Evolutionary conservation across 2,113 vertebrate genomes (phyloP).

Genomic region (Nyctereutes procyonoides): DNA sequence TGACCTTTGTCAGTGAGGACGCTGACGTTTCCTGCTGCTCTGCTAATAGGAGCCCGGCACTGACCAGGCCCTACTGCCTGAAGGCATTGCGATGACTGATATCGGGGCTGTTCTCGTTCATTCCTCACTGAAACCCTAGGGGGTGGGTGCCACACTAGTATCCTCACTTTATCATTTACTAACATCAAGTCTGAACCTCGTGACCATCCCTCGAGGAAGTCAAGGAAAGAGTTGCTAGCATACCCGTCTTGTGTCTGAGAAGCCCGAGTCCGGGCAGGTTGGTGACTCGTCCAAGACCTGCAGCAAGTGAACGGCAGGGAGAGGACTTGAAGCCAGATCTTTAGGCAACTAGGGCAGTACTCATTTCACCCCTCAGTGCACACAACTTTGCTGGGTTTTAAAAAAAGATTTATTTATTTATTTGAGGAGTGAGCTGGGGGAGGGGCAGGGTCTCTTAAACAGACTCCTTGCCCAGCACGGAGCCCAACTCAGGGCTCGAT

Average conservation of each 20-base stretch:
- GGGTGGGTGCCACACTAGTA: neutral
- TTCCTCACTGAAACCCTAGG: neutral
- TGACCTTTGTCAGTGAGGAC: neutral
- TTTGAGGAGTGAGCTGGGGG: neutral
- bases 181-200: neutral
- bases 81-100: accelerated
- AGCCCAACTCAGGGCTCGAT: too few relatives aligned
- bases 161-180: neutral
- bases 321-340: neutral
- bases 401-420: neutral
- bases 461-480: too few relatives aligned
- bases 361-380: neutral
- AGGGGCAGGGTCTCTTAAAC: neutral
- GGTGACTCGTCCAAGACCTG: accelerated
- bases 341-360: accelerated
- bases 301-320: neutral
- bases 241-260: neutral
- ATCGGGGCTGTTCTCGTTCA: accelerated
- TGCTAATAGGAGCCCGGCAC: accelerated
- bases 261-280: neutral
- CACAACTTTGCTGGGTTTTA: neutral
- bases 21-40: accelerated
- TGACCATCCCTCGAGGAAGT: neutral
- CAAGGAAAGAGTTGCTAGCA: too few relatives aligned
- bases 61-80: neutral